Conservation (phyloP, 2,797 vertebrate species). For the Rhodeus uyekii region DNA sequence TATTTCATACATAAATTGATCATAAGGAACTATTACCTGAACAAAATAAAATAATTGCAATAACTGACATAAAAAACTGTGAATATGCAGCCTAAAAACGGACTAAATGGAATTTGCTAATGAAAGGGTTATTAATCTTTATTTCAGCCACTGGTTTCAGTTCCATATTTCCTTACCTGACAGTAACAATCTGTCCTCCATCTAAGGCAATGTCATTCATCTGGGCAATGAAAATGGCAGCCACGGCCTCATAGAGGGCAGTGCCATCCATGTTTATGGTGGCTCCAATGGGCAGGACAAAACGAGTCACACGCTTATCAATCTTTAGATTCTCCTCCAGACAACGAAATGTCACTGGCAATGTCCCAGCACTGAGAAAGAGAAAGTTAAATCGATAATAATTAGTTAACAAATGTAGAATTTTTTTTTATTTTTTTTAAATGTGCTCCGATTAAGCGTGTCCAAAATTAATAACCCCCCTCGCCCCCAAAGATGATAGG, state of each 20-base stretch:
- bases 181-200: constrained; percentile 82
- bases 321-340: constrained; percentile 86
- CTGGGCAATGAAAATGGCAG: constrained; percentile 87
- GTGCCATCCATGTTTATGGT: constrained; percentile 90
- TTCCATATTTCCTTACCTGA: constrained; percentile 71
- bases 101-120: neutral
- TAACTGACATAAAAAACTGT: neutral
- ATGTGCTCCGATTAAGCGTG: constrained; percentile 49
- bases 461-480: too few species aligned
- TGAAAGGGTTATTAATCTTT: neutral
- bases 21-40: neutral
- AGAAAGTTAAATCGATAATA: neutral
- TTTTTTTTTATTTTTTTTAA: constrained; percentile 9
- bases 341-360: constrained; percentile 86
- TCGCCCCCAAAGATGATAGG: constrained; percentile 67
- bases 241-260: constrained; percentile 86
- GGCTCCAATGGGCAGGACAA: constrained; percentile 85
- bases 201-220: constrained; percentile 85
- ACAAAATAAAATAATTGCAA: neutral
- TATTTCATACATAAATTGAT: neutral
- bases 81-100: neutral
- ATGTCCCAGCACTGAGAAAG: constrained; percentile 78
- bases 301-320: constrained; percentile 83
- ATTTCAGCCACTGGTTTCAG: neutral
- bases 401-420: neutral